These are phyloP conservation scores for Tenthredo mesomela DNA, from an alignment of 2,888 invertebrate species.

Conservation along the genomic window DNA sequence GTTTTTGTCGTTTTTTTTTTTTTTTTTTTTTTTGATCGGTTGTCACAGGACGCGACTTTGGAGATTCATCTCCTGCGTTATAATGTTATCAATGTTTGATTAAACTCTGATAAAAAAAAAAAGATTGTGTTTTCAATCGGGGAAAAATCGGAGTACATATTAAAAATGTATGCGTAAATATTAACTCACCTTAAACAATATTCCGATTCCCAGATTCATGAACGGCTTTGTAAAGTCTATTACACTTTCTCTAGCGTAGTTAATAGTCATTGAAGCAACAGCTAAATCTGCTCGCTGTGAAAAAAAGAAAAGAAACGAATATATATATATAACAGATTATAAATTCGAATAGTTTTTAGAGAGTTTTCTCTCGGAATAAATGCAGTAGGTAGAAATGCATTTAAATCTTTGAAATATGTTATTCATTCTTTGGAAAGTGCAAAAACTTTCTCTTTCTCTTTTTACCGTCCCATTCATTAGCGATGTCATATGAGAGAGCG, in stretches of 20 bases:
- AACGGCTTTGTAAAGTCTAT: conserved; percentile 99
- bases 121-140: conserved; percentile 17
- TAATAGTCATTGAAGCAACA: conserved; percentile 98
- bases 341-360: background rate
- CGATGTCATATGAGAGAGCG: background rate
- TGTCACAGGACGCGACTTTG: background rate
- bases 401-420: background rate
- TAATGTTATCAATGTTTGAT: background rate
- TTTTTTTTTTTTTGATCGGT: background rate
- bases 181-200: conserved; percentile 91
- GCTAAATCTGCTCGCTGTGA: conserved; percentile 95
- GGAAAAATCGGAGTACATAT: background rate
- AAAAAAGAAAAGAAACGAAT: background rate
- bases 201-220: conserved; percentile 98
- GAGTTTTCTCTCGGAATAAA: background rate
- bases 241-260: conserved; percentile 95
- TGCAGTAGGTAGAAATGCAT: background rate
- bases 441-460: background rate
- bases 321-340: background rate
- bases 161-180: conserved; percentile 59
- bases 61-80: background rate
- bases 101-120: background rate
- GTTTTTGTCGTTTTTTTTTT: background rate
- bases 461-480: background rate
- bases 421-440: background rate